phyloP scores from a whole-genome alignment of 2,113 vertebrate species.

The Muntiacus reevesi region DNA sequence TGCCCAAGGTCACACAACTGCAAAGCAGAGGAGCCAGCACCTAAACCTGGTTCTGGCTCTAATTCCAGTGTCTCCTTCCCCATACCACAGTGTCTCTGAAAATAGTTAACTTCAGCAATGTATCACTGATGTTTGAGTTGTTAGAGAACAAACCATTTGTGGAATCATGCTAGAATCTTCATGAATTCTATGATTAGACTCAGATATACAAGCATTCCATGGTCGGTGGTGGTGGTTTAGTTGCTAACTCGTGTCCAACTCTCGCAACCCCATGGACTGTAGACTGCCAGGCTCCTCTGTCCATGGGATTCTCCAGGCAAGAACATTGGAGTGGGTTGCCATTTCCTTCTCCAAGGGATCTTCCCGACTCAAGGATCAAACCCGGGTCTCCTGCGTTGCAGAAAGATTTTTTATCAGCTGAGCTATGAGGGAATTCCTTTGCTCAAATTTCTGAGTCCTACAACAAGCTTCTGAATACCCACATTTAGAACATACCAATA shows the following conservation, averaged over 20 bases:
- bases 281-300: neutral
- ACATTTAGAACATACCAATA: neutral
- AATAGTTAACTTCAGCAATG: neutral
- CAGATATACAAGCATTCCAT: neutral
- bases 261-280: neutral
- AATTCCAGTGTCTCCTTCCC: neutral
- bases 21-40: neutral
- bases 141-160: neutral
- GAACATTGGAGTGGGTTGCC: neutral
- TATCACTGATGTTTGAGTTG: neutral
- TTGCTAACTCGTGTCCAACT: neutral
- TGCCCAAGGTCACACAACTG: neutral
- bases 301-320: neutral
- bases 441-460: neutral
- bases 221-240: neutral
- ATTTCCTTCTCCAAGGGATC: neutral
- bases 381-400: neutral
- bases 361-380: neutral
- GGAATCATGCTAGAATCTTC: neutral
- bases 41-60: neutral
- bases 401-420: neutral
- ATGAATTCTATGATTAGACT: neutral
- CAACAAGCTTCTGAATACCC: neutral
- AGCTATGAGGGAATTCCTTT: neutral
- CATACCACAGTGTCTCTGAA: neutral